A percentile compares a stretch with the other conserved stretches of the same genome.
These are phyloP conservation scores for Peromyscus melanophrys DNA, from an alignment of 2,797 vertebrate genomes.

Conservation along the genomic window DNA sequence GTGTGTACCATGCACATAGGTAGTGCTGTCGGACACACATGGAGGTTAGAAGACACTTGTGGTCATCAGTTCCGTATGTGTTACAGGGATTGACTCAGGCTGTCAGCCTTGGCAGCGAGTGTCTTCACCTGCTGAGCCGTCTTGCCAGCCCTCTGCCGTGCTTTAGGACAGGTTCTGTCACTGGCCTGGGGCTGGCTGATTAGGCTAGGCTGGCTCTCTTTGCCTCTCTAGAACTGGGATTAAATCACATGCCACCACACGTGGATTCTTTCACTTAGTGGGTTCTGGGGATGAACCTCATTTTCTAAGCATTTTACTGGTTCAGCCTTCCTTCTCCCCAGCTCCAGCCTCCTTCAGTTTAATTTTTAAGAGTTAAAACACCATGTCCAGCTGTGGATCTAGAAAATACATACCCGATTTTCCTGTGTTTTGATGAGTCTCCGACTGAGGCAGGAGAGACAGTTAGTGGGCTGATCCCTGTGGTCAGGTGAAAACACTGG, in stretches of 20 bases:
- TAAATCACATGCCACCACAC: background rate
- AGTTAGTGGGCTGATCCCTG: background rate
- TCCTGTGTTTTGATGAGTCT: no score
- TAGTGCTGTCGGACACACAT: background rate
- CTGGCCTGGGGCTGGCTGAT: background rate
- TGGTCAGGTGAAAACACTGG: background rate
- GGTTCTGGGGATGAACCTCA: background rate
- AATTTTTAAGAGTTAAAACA: constrained; percentile 11
- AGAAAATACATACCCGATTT: no score
- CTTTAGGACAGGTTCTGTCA: background rate
- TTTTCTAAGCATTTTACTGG: background rate
- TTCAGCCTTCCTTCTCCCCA: background rate
- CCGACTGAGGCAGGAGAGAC: background rate
- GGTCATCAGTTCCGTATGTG: background rate
- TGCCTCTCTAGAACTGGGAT: background rate
- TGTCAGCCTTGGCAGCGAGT: background rate
- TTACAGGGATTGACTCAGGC: background rate
- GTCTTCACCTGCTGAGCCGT: background rate
- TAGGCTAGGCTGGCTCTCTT: background rate
- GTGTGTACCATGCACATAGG: background rate
- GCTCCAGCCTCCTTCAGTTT: background rate
- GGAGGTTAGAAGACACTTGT: background rate
- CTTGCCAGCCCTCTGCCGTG: background rate
- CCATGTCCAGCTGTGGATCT: background rate
- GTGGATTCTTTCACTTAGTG: background rate